Evolutionary conservation across 1,140 invertebrate species (phyloP), one percentile per base, ranked within the genome.

Genomic region (Oppia nitens): DNA sequence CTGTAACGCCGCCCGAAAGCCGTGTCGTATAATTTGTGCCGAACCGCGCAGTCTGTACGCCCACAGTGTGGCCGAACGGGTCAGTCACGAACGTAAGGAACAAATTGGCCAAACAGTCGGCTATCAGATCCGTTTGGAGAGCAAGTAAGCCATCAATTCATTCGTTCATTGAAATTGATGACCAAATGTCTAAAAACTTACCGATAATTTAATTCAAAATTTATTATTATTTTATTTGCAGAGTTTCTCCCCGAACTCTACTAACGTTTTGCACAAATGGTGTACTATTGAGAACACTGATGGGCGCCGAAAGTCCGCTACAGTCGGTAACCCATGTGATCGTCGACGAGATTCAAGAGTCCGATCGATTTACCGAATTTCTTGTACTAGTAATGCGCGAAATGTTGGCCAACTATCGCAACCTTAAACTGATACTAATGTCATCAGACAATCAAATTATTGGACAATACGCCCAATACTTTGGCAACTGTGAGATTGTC

Each of bases 371-470:
- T 68, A 92, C 91, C 24, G 95, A 98, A 72, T 94, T 98, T 72
- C 74, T 98, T 20, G 72, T 98, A 4, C 90, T 92, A 2, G 80
- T 97, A 9, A 77, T 96, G 54, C 92, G 93, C 68, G 93, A 89
- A 68, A 68, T 98, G 3, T 74, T 94, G 47, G 77, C 83, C 66
- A 83, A 84, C 70, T 74, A 85, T 54, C 67, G 75, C 20, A 81
- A 96, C 67, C 71, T 98, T 2, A 96, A 95, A 73, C 73, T 99
- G 3, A 82, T 98, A 20, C 77, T 99, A 0, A 98, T 99, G 95
- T 97, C 92, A 4, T 95, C 95, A 12, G 98, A 94, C 1, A 97
- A 98, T 47, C 98, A 98, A 73, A 84, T 98, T 17, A 40, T 6
- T 48, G 76, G 91, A 63, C 74, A 98, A 1, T 98, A 98, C 73